phyloP scores from a whole-genome alignment of 2,113 vertebrate species.

The Dunckerocampus dactyliophorus region DNA sequence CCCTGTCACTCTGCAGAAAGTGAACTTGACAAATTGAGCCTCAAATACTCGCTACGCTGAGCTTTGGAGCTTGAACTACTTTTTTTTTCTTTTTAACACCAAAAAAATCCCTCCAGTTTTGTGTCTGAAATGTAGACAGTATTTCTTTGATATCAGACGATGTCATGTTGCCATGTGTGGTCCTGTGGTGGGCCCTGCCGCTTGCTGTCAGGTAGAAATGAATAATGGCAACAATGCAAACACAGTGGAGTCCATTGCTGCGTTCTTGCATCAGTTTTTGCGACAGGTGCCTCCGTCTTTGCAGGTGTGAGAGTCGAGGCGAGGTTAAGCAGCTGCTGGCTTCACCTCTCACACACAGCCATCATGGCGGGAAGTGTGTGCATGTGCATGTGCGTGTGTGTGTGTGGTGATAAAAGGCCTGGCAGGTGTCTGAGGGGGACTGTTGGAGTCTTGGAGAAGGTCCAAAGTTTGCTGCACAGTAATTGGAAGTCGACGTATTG shows the following conservation, averaged over 20 bases:
- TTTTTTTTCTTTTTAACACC: conserved; percentile 21
- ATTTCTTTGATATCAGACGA: conserved; percentile 5
- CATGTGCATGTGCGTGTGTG: conserved; percentile 26
- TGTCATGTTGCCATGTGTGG: conserved; percentile 25
- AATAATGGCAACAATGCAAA: conserved; percentile 27
- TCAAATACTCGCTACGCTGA: conserved; percentile 30
- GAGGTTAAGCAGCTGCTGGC: conserved; percentile 64
- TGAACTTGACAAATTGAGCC: conserved; percentile 57
- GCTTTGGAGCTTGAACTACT: conserved; percentile 38
- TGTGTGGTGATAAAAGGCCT: conserved; percentile 30
- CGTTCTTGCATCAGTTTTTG: conserved; percentile 61
- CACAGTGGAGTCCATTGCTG: conserved; percentile 34
- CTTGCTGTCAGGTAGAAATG: conserved; percentile 5
- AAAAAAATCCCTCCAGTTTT: conserved; percentile 13
- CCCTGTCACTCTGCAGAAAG: conserved; percentile 44
- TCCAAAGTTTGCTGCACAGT: conserved; percentile 52
- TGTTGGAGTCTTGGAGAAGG: conserved; percentile 62
- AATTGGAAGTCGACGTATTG: conserved; percentile 59
- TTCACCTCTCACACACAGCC: conserved; percentile 58
- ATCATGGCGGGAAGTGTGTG: conserved; percentile 54
- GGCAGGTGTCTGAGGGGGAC: conserved; percentile 59
- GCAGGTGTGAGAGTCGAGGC: conserved; percentile 62
- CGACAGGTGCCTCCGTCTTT: conserved; percentile 38
- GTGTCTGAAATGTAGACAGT: conserved; percentile 1
- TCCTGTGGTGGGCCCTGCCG: conserved; percentile 19